These are phyloP conservation scores for Pseudomyrmex pallidus DNA, from an alignment of 1,140 invertebrate species.

Conservation along the genomic window DNA sequence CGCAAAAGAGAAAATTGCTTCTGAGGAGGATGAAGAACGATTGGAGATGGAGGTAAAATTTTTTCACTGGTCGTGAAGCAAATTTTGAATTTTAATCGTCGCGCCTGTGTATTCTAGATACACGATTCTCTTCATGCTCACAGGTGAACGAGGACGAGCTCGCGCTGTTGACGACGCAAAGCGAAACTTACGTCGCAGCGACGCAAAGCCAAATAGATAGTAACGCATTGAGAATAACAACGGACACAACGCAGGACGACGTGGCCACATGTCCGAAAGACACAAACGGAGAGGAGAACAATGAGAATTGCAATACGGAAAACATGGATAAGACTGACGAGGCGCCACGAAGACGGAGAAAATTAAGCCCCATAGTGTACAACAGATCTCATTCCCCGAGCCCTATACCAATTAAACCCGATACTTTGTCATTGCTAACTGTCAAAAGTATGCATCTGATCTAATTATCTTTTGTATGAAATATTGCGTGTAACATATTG, in stretches of 20 bases:
- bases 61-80: background rate
- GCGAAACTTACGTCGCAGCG: constrained; percentile 62
- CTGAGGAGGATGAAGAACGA: constrained; percentile 80
- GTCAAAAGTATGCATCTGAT: constrained; percentile 57
- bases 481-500: background rate
- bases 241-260: constrained; percentile 74
- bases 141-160: constrained; percentile 82
- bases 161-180: constrained; percentile 72
- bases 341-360: constrained; percentile 75
- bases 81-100: constrained; percentile 39
- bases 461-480: background rate
- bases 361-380: constrained; percentile 83
- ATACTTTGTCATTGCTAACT: constrained; percentile 11
- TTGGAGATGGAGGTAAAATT: constrained; percentile 81
- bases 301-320: constrained; percentile 78
- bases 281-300: constrained; percentile 71
- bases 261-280: constrained; percentile 56
- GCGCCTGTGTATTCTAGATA: constrained; percentile 41
- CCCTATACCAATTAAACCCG: constrained; percentile 67
- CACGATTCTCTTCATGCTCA: constrained; percentile 45
- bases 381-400: constrained; percentile 79
- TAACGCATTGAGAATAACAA: constrained; percentile 65
- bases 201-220: constrained; percentile 74
- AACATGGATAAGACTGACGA: constrained; percentile 72
- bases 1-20: constrained; percentile 73